phyloP scores from a whole-genome alignment of 92 coral and sea anemone genomes.

The Scolanthus callimorphus region DNA sequence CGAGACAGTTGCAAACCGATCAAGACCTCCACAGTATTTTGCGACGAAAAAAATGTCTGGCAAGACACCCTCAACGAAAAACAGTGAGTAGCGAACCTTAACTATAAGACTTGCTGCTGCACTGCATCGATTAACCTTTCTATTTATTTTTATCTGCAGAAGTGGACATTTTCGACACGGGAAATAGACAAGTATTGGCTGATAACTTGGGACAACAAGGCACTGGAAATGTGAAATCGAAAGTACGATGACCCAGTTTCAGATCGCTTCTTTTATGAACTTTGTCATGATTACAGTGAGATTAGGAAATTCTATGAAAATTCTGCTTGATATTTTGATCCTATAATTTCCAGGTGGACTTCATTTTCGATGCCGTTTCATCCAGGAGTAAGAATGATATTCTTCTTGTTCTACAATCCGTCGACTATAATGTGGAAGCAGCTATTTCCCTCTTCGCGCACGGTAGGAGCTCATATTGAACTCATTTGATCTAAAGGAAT shows the following conservation, averaged over 20 bases:
- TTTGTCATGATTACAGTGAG: not conserved
- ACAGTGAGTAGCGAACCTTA: too few species aligned
- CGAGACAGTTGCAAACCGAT: too few species aligned
- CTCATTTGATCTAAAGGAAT: too few species aligned
- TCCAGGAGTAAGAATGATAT: constrained; percentile 84
- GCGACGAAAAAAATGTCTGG: too few species aligned
- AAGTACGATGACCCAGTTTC: too few species aligned
- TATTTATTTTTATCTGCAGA: constrained; percentile 35
- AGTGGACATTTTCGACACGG: constrained; percentile 40
- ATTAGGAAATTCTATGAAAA: not conserved
- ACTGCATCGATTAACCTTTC: too few species aligned
- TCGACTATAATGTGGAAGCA: constrained; percentile 85
- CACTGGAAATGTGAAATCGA: constrained; percentile 42
- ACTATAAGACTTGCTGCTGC: too few species aligned
- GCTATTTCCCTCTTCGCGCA: constrained; percentile 74
- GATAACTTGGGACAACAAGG: constrained; percentile 56
- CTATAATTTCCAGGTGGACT: constrained; percentile 47
- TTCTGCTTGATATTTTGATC: too few species aligned
- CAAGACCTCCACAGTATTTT: too few species aligned
- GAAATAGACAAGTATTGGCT: constrained; percentile 67
- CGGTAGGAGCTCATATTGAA: too few species aligned
- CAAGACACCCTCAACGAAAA: too few species aligned
- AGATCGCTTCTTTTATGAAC: constrained; percentile 13
- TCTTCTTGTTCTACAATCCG: constrained; percentile 82
- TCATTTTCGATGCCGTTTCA: constrained; percentile 85